Evolutionary conservation across 1,140 invertebrate genomes (phyloP).

Genomic region (Antheraea pernyi): DNA sequence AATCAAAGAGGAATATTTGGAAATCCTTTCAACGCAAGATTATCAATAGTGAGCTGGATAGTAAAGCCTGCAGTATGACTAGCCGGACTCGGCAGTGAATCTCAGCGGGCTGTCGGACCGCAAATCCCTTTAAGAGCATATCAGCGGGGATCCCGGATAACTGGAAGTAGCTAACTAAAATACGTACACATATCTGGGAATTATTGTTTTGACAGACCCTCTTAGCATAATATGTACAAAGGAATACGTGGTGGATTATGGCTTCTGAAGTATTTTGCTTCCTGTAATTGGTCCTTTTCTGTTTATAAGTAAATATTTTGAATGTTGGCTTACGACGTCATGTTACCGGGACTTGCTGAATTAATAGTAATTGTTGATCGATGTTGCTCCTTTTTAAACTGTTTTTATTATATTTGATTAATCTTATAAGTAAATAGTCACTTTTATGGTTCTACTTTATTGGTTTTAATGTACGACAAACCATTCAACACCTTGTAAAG

Average conservation of each 20-base stretch:
- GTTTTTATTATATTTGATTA: too few species aligned
- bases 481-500: too few species aligned
- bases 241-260: background rate
- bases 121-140: constrained; percentile 44
- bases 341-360: too few species aligned
- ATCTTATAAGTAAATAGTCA: too few species aligned
- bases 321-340: too few species aligned
- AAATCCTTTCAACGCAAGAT: constrained; percentile 17
- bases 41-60: constrained; percentile 13
- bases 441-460: too few species aligned
- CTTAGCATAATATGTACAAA: background rate
- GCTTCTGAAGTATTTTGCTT: background rate
- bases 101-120: constrained; percentile 27
- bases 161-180: background rate
- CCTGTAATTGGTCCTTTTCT: background rate
- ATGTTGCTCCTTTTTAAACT: too few species aligned
- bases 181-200: constrained; percentile 2
- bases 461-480: too few species aligned
- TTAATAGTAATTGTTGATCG: too few species aligned
- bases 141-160: constrained; percentile 25
- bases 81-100: constrained; percentile 3
- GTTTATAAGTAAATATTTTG: background rate
- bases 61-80: background rate
- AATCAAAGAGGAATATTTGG: constrained; percentile 4
- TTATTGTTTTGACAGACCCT: background rate